A percentile compares a stretch with the other conserved stretches of the same genome.
Conservation (phyloP, 2,888 invertebrate genomes). For the Heliconius ethilla region DNA sequence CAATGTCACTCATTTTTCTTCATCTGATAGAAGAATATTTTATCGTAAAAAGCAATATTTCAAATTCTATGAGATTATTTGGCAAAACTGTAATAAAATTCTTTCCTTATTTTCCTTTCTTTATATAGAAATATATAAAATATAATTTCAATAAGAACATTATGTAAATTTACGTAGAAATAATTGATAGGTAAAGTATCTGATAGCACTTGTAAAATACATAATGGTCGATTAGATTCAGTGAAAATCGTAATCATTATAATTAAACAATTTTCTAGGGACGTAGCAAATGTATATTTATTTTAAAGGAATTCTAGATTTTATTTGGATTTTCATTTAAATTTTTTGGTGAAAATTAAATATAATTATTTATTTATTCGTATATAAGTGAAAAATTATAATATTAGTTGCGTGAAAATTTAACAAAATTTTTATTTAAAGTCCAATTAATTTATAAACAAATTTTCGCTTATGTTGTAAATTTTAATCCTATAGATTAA, state of each 20-base stretch:
- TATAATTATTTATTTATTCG: not conserved
- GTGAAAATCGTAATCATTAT: not conserved
- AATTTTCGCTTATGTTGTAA: not conserved
- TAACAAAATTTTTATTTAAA: not conserved
- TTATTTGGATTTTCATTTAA: not conserved
- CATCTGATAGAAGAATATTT: no score
- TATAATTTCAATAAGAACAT: no score
- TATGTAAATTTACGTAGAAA: not conserved
- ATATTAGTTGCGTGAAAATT: not conserved
- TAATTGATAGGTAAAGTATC: not conserved
- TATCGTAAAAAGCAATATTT: not conserved
- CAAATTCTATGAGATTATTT: not conserved
- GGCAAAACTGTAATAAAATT: no score
- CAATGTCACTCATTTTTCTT: no score
- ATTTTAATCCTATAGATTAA: conserved; percentile 8
- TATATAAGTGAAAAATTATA: not conserved
- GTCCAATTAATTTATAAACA: not conserved
- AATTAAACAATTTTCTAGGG: no score
- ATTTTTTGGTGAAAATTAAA: not conserved
- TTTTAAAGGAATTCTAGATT: no score
- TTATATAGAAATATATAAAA: not conserved
- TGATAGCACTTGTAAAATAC: not conserved
- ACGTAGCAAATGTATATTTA: no score
- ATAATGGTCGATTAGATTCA: not conserved
- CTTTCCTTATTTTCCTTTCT: not conserved